A percentile compares a stretch with the other conserved stretches of the same genome.
phyloP scores from a whole-genome alignment of 2,888 invertebrate species.

The Formica aserva region DNA sequence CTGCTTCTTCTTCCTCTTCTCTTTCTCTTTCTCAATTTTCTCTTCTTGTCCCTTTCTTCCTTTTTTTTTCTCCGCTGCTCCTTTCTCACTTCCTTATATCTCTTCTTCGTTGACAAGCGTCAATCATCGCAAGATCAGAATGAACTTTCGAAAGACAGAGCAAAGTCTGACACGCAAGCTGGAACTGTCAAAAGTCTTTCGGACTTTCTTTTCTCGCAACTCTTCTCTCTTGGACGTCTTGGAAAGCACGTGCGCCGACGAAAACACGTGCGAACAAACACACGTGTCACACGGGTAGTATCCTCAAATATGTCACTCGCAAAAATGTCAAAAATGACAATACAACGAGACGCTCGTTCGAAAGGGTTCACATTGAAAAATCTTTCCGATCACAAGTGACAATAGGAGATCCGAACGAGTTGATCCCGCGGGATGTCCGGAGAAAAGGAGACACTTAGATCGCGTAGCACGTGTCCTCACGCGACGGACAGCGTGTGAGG shows the following conservation, averaged over 20 bases:
- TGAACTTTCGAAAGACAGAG: not conserved
- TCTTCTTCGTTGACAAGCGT: not conserved
- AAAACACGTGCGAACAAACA: slow-evolving; percentile 66
- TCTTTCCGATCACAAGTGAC: not conserved
- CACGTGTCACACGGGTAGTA: slow-evolving; percentile 64
- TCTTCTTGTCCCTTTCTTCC: not conserved
- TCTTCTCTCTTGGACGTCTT: slow-evolving; percentile 1
- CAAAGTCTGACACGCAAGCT: not conserved
- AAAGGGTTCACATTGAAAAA: not conserved
- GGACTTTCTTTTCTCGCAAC: not conserved
- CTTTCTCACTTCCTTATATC: not conserved
- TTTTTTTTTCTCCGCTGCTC: not conserved
- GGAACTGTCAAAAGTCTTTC: not conserved
- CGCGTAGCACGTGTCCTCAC: slow-evolving; percentile 62
- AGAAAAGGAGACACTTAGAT: slow-evolving; percentile 29
- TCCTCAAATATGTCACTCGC: slow-evolving; percentile 33
- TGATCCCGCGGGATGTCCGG: slow-evolving; percentile 44
- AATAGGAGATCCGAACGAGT: not conserved
- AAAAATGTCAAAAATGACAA: not conserved
- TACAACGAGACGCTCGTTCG: slow-evolving; percentile 9
- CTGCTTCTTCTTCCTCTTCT: slow-evolving; percentile 13
- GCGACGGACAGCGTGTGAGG: slow-evolving; percentile 27
- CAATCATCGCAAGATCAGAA: not conserved
- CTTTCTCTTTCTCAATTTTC: not conserved
- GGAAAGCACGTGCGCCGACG: slow-evolving; percentile 62